A percentile compares a stretch with the other conserved stretches of the same genome.
These are phyloP conservation scores for Tiliacea aurago DNA, from an alignment of 2,888 invertebrate species.

Conservation along the genomic window DNA sequence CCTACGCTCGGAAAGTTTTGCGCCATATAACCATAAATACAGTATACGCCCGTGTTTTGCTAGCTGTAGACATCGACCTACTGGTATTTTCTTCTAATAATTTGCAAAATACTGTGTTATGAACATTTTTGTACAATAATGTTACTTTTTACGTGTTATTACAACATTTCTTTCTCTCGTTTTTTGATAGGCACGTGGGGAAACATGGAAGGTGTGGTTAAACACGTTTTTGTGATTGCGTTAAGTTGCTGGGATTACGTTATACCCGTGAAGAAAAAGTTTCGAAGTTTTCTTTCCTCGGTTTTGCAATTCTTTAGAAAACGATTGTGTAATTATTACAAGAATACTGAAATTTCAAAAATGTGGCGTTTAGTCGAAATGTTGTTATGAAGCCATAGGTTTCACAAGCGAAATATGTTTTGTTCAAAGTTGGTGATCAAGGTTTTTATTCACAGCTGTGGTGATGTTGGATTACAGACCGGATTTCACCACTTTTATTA, in stretches of 20 bases:
- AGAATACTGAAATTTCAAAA: not conserved
- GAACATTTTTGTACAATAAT: slow-evolving; percentile 68
- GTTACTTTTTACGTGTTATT: slow-evolving; percentile 51
- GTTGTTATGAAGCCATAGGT: slow-evolving; percentile 26
- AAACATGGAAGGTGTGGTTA: slow-evolving; percentile 17
- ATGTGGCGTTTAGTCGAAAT: not conserved
- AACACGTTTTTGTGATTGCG: slow-evolving; percentile 37
- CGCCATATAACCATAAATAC: slow-evolving; percentile 90
- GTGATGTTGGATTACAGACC: not conserved
- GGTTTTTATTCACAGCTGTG: slow-evolving; percentile 6
- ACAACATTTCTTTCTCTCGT: slow-evolving; percentile 27
- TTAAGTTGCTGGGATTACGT: slow-evolving; percentile 34
- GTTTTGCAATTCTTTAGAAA: slow-evolving; percentile 33
- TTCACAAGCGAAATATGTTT: slow-evolving; percentile 2
- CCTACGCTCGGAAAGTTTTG: slow-evolving; percentile 89
- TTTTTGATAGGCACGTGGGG: slow-evolving; percentile 36
- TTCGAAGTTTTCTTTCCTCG: not conserved
- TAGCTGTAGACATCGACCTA: slow-evolving; percentile 77
- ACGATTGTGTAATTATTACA: slow-evolving; percentile 42
- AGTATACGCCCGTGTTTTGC: slow-evolving; percentile 85
- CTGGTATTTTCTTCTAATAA: slow-evolving; percentile 80
- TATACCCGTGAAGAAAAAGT: slow-evolving; percentile 14
- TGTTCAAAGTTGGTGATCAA: slow-evolving; percentile 29
- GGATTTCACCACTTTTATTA: slow-evolving; percentile 6
- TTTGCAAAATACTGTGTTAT: slow-evolving; percentile 74